A percentile compares a stretch with the other conserved stretches of the same genome.
Evolutionary conservation across 2,113 vertebrate species (phyloP).

Genomic region (Oreochromis aureus): DNA sequence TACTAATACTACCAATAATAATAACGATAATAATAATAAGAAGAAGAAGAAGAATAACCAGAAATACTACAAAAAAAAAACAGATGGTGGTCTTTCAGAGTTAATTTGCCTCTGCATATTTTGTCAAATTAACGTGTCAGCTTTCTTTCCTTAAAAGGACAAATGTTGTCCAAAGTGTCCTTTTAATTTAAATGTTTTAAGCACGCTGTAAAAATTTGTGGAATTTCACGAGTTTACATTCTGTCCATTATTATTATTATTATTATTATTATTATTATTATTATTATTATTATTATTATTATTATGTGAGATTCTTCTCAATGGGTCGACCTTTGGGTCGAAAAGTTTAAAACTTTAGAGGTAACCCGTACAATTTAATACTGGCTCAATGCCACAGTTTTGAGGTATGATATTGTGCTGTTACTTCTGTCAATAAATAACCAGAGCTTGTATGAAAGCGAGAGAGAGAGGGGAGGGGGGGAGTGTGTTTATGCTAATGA

Average conservation of each 20-base stretch:
- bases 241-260: background rate
- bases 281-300: background rate
- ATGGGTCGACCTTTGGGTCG: background rate
- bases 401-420: background rate
- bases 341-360: background rate
- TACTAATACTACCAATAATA: fast-evolving
- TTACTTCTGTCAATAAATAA: background rate
- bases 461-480: background rate
- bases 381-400: background rate
- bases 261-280: background rate
- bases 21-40: background rate
- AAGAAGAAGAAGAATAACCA: too few relatives aligned
- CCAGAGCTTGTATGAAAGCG: background rate
- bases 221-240: background rate
- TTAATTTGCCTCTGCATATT: background rate
- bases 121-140: background rate
- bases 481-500: slow-evolving; percentile 53
- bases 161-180: background rate
- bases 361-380: background rate
- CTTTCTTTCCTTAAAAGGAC: background rate
- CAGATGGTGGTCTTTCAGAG: background rate
- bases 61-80: background rate
- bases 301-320: background rate
- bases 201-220: background rate
- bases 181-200: background rate